Base-by-base conservation (phyloP, 2,888 invertebrate species). In the Agrenia bidenticulata region DNA sequence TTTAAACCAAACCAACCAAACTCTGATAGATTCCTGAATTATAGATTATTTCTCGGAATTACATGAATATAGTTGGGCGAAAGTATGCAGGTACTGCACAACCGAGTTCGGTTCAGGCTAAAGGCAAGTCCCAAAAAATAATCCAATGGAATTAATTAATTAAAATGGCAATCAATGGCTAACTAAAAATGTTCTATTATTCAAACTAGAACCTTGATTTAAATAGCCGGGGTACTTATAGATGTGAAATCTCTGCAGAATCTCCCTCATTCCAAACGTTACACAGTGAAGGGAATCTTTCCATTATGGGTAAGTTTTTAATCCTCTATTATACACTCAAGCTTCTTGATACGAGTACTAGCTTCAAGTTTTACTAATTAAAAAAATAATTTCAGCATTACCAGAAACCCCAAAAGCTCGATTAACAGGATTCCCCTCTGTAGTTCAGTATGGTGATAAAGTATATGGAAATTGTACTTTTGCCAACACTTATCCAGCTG, bases 201-300 rank as follows among this genome's bases (percentile, higher is more conserved):
- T n/a, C n/a, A n/a, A n/a, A n/a, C n/a, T n/a, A n/a, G 58, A 66
- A 69, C 57, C 42, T 69, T n/a, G 15, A 42, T 21, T 23, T 66
- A 45, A 56, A 50, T 17, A 65, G 65, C 23, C 61, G 54, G 17
- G 69, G 69, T 24, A 58, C 54, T 7, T 69, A 69, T 24, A 69
- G 26, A 53, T 69, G 69, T 37, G 69, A 69, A 51, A 50, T 69
- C 19, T 61, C 64, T n/a, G 66, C 66, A 23, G 69, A 69, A 42
- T 55, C 60, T 17, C 64, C 65, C 37, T 64, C 69, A 2, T 69
- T 66, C 39, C 63, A 66, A 61, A 69, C 69, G 1, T 32, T 69
- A 55, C 53, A 53, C 24, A 50, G 61, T 17, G 66, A 69, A 56
- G 64, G 69, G 7, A 66, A 66, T 55, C 58, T 69, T 50, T 59